Percentiles rank a stretch among this genome's conserved stretches.
phyloP scores from a whole-genome alignment of 2,797 vertebrate species.

The Cottoperca gobio region DNA sequence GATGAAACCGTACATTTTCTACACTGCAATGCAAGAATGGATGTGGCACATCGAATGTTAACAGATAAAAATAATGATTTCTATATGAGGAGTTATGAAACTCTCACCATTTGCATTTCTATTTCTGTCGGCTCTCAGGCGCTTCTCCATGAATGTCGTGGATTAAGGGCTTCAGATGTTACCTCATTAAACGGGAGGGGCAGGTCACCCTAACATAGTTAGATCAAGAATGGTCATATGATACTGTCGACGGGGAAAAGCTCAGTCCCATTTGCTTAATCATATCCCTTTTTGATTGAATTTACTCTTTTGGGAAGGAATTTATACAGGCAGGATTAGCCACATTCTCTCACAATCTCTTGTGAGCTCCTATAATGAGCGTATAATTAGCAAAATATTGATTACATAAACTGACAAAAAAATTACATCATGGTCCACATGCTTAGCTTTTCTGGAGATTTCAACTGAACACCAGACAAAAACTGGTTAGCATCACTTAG shows the following conservation, averaged over 20 bases:
- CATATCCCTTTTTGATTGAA: constrained; percentile 16
- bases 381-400: background rate
- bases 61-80: constrained; percentile 47
- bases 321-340: constrained; percentile 35
- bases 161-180: constrained; percentile 48
- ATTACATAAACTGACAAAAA: background rate
- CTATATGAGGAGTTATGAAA: constrained; percentile 64
- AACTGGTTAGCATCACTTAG: background rate
- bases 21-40: constrained; percentile 5
- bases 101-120: constrained; percentile 65
- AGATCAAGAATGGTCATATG: constrained; percentile 19
- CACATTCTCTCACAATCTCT: background rate
- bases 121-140: constrained; percentile 48
- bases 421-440: background rate
- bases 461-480: constrained; percentile 4
- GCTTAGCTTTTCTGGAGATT: background rate
- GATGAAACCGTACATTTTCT: constrained; percentile 18
- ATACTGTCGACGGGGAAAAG: constrained; percentile 19
- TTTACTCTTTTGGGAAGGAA: constrained; percentile 40
- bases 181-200: constrained; percentile 36
- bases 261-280: constrained; percentile 33
- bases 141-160: constrained; percentile 39
- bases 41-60: constrained; percentile 29
- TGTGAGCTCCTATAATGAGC: background rate
- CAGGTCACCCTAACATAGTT: constrained; percentile 46